Percentiles rank a stretch among this genome's conserved stretches.
Evolutionary conservation across 2,888 invertebrate species (phyloP).

Genomic region (Prosopocoilus inquinatus): DNA sequence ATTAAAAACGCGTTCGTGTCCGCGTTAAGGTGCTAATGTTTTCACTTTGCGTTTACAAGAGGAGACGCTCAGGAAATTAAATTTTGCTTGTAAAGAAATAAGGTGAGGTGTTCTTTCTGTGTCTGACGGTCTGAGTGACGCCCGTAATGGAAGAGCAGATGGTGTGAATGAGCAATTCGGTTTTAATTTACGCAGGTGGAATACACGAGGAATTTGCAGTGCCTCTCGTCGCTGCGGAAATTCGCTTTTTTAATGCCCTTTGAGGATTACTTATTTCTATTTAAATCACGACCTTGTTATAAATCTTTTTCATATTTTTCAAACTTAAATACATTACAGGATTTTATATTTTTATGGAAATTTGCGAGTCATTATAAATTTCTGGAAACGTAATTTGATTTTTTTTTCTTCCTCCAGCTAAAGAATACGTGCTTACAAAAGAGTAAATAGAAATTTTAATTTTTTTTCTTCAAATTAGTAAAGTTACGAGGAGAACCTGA

Average conservation of each 20-base stretch:
- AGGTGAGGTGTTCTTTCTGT: slow-evolving; percentile 51
- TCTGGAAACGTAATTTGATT: no score
- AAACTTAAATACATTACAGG: background rate
- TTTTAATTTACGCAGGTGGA: slow-evolving; percentile 52
- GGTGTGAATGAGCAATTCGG: slow-evolving; percentile 53
- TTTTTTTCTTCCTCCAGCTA: no score
- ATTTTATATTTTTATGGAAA: no score
- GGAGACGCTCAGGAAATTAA: slow-evolving; percentile 52
- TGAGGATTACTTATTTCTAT: slow-evolving; percentile 19
- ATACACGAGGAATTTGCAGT: slow-evolving; percentile 23
- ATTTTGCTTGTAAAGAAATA: slow-evolving; percentile 52
- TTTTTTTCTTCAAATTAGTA: no score
- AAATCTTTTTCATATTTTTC: background rate
- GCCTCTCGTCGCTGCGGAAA: slow-evolving; percentile 14
- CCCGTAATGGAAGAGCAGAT: slow-evolving; percentile 51
- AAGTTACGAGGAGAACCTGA: no score
- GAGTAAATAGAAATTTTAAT: no score
- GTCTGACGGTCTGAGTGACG: slow-evolving; percentile 47
- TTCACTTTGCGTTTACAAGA: slow-evolving; percentile 48
- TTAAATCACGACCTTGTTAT: slow-evolving; percentile 11
- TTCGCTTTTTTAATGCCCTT: slow-evolving; percentile 15
- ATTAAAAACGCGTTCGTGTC: slow-evolving; percentile 43
- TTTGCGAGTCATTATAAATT: no score
- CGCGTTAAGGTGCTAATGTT: slow-evolving; percentile 50
- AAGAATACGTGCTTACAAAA: no score